Percentiles rank a stretch among this genome's conserved stretches.
These are phyloP conservation scores for Ascaphus truei DNA, from an alignment of 2,113 vertebrate species.

Conservation along the genomic window DNA sequence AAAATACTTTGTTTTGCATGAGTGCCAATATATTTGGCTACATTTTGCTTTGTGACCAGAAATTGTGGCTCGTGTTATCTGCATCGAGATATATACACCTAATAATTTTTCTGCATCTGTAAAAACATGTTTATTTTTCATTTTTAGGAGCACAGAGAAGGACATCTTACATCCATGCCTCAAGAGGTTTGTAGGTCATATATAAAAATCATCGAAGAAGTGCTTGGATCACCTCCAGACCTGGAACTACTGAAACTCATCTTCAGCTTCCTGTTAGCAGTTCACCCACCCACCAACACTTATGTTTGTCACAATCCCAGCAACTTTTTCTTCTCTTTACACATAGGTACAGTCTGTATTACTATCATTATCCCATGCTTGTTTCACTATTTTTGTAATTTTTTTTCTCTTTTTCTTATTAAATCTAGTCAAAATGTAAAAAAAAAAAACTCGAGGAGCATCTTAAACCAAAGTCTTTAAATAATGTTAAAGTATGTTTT, in stretches of 20 bases:
- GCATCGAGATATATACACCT: too few relatives aligned
- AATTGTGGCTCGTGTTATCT: too few relatives aligned
- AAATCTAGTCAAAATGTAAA: too few relatives aligned
- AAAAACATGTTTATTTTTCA: neutral
- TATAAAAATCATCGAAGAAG: conserved; percentile 97
- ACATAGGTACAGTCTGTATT: conserved; percentile 71
- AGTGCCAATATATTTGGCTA: too few relatives aligned
- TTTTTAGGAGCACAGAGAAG: conserved; percentile 88
- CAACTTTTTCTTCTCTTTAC: conserved; percentile 94
- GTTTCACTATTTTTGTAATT: too few relatives aligned
- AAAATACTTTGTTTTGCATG: too few relatives aligned
- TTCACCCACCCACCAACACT: conserved; percentile 95
- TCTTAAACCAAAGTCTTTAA: too few relatives aligned
- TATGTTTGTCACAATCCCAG: conserved; percentile 94
- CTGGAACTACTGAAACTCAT: conserved; percentile 84
- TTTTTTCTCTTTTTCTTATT: conserved; percentile 1
- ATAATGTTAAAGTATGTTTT: too few relatives aligned
- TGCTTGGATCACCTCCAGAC: conserved; percentile 94
- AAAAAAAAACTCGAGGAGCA: too few relatives aligned
- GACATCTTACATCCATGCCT: conserved; percentile 78
- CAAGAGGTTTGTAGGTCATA: conserved; percentile 89
- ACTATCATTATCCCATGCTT: neutral
- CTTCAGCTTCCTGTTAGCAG: conserved; percentile 93
- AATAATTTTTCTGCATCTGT: too few relatives aligned
- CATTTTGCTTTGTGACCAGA: too few relatives aligned